These are phyloP conservation scores for Spinus olivaceus DNA, from an alignment of 2,797 vertebrate species.

Conservation along the genomic window DNA sequence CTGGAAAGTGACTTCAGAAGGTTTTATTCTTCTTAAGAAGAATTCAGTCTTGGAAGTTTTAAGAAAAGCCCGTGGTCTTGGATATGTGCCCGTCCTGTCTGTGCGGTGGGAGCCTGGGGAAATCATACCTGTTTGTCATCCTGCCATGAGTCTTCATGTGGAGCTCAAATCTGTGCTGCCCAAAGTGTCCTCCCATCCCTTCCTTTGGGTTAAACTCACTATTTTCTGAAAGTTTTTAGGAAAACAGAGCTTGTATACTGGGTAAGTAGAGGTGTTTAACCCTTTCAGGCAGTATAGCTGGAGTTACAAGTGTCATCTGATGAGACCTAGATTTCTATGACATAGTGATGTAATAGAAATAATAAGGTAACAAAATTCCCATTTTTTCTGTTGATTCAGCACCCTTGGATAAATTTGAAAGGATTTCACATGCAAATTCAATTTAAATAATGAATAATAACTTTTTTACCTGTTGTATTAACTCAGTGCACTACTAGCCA, in stretches of 20 bases:
- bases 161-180: background rate
- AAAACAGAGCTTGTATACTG: background rate
- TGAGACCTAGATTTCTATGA: background rate
- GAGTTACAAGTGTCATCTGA: background rate
- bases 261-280: background rate
- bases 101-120: accelerated
- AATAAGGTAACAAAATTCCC: background rate
- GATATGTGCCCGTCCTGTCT: background rate
- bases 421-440: background rate
- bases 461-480: background rate
- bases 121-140: background rate
- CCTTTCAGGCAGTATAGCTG: background rate
- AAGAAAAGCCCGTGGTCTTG: background rate
- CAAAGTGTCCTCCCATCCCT: background rate
- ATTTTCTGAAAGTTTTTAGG: background rate
- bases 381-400: background rate
- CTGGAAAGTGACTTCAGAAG: background rate
- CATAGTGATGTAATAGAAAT: background rate
- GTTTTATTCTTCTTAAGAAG: background rate
- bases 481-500: background rate
- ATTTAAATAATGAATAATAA: background rate
- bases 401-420: background rate
- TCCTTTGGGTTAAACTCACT: background rate
- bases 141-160: background rate
- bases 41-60: background rate